A percentile compares a stretch with the other conserved stretches of the same genome.
Conservation (phyloP, 2,888 invertebrate genomes). For the Apamea monoglypha region DNA sequence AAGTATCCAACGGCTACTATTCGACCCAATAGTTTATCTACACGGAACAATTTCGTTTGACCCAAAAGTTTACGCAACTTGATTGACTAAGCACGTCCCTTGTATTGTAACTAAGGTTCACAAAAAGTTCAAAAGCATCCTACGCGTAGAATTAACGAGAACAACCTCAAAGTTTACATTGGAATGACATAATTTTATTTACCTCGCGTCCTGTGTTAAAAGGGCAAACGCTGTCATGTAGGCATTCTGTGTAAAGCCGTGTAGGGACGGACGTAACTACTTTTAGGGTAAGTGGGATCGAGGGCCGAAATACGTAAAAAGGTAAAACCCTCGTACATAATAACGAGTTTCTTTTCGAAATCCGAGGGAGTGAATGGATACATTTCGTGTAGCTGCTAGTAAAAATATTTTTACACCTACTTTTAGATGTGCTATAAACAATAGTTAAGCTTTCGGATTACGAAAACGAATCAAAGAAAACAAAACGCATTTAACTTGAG, state of each 20-base stretch:
- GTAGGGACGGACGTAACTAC: conserved; percentile 51
- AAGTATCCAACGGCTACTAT: conserved; percentile 38
- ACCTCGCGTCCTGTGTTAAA: conserved; percentile 43
- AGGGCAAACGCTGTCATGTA: conserved; percentile 50
- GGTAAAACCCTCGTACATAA: conserved; percentile 51
- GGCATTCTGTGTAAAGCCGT: conserved; percentile 49
- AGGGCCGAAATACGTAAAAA: conserved; percentile 58
- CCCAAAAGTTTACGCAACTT: conserved; percentile 74
- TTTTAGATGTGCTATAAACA: conserved; percentile 15
- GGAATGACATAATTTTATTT: conserved; percentile 70
- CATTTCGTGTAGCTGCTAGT: conserved; percentile 22
- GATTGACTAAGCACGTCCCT: conserved; percentile 66
- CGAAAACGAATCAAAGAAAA: conserved; percentile 34
- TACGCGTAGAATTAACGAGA: conserved; percentile 52
- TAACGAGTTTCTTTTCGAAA: conserved; percentile 44
- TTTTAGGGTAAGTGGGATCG: conserved; percentile 54
- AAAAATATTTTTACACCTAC: conserved; percentile 31
- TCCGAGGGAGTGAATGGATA: conserved; percentile 48
- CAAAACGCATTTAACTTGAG: conserved; percentile 17
- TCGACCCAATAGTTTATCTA: conserved; percentile 61
- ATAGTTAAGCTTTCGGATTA: conserved; percentile 33
- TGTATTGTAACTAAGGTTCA: conserved; percentile 44
- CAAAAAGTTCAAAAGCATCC: conserved; percentile 44
- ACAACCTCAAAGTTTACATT: conserved; percentile 66
- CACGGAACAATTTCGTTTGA: conserved; percentile 67